Evolutionary conservation across 2,888 invertebrate genomes (phyloP), one percentile per base, ranked within the genome.

Genomic region (Ectemnius cavifrons): DNA sequence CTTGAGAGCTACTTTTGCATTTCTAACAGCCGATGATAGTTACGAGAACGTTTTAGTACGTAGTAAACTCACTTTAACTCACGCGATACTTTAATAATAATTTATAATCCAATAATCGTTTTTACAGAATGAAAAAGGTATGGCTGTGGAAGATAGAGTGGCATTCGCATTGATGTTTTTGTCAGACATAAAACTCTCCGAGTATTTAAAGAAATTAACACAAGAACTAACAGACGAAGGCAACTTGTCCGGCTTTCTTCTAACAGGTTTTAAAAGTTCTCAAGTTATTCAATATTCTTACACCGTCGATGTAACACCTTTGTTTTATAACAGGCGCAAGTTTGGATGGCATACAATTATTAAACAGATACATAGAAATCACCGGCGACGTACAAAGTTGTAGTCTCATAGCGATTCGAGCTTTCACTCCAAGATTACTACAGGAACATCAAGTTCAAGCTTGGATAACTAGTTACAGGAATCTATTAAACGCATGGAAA

Each of bases 381-480:
- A 95, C 96, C 0, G 96, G 96, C 8, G 98, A 99, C 92, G 95
- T 99, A 76, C 98, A 99, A 92, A 97, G 97, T 27, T 97, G 95
- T 18, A 95, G 96, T 85, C 92, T 97, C 80, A 93, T 97, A 86
- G 94, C 95, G 61, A 94, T 97, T 63, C 93, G 96, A 89, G 95
- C 96, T 82, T 94, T 96, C 88, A 94, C 96, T 58, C 92, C 94
- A 18, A 95, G 95, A 80, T 92, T 96, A 79, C 92, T 94, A 66
- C 92, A 93, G 63, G 93, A 94, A 78, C 91, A 91, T 85, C 92
- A 91, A 78, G 93, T 94, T 66, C 93, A 93, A 89, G 93, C 93
- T 88, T 96, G 96, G 96, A 94, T 96, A 60, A 92, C 93, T 89
- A 97, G 96, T 91, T 98, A 98, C 91, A 93, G 97, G 83, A 93